Percentiles rank a stretch among this genome's conserved stretches.
Conservation (phyloP, 2,888 invertebrate species). For the Laspeyria flexula region DNA sequence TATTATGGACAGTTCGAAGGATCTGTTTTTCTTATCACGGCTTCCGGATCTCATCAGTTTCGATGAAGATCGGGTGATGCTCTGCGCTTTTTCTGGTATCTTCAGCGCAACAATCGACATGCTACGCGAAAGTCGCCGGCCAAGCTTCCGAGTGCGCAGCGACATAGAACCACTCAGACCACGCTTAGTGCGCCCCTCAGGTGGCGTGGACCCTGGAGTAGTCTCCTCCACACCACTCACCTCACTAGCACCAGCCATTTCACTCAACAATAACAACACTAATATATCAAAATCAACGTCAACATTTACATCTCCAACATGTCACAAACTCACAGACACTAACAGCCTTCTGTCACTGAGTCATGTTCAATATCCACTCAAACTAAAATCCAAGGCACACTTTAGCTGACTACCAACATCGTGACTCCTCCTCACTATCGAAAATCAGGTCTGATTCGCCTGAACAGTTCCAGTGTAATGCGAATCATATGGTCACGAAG, state of each 20-base stretch:
- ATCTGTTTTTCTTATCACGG: slow-evolving; percentile 85
- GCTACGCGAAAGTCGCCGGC: slow-evolving; percentile 83
- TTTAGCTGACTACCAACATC: slow-evolving; percentile 72
- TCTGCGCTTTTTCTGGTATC: slow-evolving; percentile 86
- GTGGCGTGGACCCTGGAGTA: slow-evolving; percentile 37
- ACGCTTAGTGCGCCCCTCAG: slow-evolving; percentile 64
- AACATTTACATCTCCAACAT: slow-evolving; percentile 77
- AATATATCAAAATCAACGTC: slow-evolving; percentile 55
- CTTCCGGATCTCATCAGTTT: slow-evolving; percentile 86
- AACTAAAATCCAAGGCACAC: slow-evolving; percentile 62
- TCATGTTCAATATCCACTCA: slow-evolving; percentile 56
- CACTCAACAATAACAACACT: slow-evolving; percentile 65
- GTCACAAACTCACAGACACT: slow-evolving; percentile 65
- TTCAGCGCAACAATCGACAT: slow-evolving; percentile 85
- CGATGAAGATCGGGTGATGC: slow-evolving; percentile 86
- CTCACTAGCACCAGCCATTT: slow-evolving; percentile 80
- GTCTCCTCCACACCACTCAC: slow-evolving; percentile 68
- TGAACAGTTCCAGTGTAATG: slow-evolving; percentile 56
- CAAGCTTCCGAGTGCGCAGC: slow-evolving; percentile 79
- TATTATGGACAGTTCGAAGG: slow-evolving; percentile 87
- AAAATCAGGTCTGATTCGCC: slow-evolving; percentile 62
- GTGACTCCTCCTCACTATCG: slow-evolving; percentile 64
- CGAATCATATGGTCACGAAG: slow-evolving; percentile 76
- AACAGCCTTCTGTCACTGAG: slow-evolving; percentile 70
- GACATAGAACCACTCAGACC: slow-evolving; percentile 82